phyloP scores from a whole-genome alignment of 1,140 invertebrate species.

The Drosophila pandora region DNA sequence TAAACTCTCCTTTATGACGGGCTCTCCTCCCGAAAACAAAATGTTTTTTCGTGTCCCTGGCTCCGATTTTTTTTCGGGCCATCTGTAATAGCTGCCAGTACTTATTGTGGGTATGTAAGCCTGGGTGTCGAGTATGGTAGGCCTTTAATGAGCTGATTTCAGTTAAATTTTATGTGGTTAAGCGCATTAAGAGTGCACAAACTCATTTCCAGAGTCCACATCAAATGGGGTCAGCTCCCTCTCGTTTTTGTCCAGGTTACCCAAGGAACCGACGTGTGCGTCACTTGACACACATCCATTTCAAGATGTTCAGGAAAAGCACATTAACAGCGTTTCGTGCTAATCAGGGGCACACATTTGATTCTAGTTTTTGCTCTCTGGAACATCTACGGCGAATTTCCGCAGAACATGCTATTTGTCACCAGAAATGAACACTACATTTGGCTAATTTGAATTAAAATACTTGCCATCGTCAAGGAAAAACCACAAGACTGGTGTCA shows the following conservation, averaged over 20 bases:
- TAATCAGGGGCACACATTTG: constrained; percentile 37
- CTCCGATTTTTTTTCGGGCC: constrained; percentile 25
- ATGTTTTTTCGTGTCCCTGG: constrained; percentile 43
- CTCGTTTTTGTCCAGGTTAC: constrained; percentile 19
- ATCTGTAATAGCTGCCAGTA: constrained; percentile 21
- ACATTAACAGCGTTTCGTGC: constrained; percentile 23
- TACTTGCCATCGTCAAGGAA: constrained; percentile 43
- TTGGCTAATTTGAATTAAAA: constrained; percentile 81
- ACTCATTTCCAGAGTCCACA: constrained; percentile 32
- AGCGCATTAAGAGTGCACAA: constrained; percentile 66
- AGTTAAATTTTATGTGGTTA: constrained; percentile 78
- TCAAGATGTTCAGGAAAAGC: constrained; percentile 32
- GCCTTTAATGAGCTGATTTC: constrained; percentile 78
- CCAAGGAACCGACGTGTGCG: constrained; percentile 7
- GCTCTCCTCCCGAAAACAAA: constrained; percentile 53
- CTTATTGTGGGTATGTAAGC: constrained; percentile 27
- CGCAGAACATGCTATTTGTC: constrained; percentile 38
- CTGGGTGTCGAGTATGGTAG: constrained; percentile 66
- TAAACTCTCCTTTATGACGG: constrained; percentile 70
- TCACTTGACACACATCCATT: constrained; percentile 36
- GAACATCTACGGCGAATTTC: neutral
- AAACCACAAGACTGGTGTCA: neutral
- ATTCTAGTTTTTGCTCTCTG: neutral
- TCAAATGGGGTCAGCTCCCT: constrained; percentile 34
- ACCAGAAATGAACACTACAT: constrained; percentile 70